phyloP scores from a whole-genome alignment of 2,113 vertebrate genomes.

The Suncus etruscus region DNA sequence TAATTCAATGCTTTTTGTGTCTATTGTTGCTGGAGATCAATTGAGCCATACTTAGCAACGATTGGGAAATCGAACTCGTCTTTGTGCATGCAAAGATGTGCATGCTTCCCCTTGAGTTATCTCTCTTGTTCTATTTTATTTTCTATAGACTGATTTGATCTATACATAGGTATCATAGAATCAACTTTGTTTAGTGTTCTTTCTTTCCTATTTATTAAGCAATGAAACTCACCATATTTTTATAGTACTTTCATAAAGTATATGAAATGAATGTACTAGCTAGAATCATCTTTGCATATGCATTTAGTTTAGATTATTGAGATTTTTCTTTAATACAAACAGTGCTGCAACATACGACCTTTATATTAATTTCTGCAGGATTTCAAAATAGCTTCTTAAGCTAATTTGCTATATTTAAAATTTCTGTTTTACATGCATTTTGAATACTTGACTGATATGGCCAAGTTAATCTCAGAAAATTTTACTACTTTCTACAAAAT shows the following conservation, averaged over 20 bases:
- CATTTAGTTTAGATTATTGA: background rate
- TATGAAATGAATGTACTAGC: background rate
- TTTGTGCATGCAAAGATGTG: too few relatives aligned
- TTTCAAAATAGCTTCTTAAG: background rate
- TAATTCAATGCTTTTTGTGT: too few relatives aligned
- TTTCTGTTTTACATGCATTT: background rate
- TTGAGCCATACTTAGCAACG: too few relatives aligned
- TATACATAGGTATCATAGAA: too few relatives aligned
- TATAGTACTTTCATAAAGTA: conserved; percentile 16
- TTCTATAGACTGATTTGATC: too few relatives aligned
- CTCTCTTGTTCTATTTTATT: too few relatives aligned
- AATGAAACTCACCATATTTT: background rate
- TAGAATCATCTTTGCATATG: background rate
- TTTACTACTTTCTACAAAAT: conserved; percentile 10
- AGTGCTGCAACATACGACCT: background rate
- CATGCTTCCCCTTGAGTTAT: too few relatives aligned
- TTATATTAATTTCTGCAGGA: background rate
- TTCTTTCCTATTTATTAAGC: conserved; percentile 40
- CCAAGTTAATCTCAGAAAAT: conserved; percentile 46
- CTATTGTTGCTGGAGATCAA: too few relatives aligned
- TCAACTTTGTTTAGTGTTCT: background rate
- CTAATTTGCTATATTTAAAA: conserved; percentile 28
- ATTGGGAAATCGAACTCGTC: too few relatives aligned
- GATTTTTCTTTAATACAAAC: conserved; percentile 30
- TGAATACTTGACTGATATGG: conserved; percentile 8